Conservation (phyloP, 2,797 vertebrate species). For the Diglossa cyanea region DNA sequence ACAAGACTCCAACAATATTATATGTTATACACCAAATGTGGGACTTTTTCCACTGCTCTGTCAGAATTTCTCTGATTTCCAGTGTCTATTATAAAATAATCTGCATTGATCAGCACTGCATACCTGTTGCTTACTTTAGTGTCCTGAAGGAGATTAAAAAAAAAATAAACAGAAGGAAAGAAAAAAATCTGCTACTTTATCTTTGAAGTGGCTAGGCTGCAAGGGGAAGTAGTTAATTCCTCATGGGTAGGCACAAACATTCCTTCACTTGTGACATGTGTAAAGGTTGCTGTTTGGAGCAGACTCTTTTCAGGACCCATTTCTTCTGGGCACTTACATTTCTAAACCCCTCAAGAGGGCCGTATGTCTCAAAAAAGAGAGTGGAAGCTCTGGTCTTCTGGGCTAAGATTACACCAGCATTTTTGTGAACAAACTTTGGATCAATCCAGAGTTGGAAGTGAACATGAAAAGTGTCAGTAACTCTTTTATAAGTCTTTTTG, state of each 20-base stretch:
- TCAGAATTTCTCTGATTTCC: not conserved
- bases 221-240: slow-evolving; percentile 69
- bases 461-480: slow-evolving; percentile 30
- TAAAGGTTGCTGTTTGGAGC: slow-evolving; percentile 55
- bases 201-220: slow-evolving; percentile 52
- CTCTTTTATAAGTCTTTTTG: slow-evolving; percentile 39
- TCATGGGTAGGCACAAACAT: slow-evolving; percentile 58
- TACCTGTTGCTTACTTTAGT: not conserved
- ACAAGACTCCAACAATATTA: not conserved
- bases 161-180: not conserved
- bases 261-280: slow-evolving; percentile 46
- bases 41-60: not conserved
- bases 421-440: slow-evolving; percentile 49
- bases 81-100: not conserved
- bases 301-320: slow-evolving; percentile 41
- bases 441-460: slow-evolving; percentile 33
- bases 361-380: not conserved
- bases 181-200: slow-evolving; percentile 30
- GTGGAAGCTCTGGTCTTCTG: slow-evolving; percentile 17
- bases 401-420: slow-evolving; percentile 31
- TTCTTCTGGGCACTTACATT: slow-evolving; percentile 60
- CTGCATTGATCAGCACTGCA: not conserved
- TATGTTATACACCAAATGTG: not conserved
- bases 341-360: slow-evolving; percentile 57
- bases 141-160: not conserved